These are phyloP conservation scores for Blastomussa wellsi DNA, from an alignment of 92 coral and sea anemone species.

Conservation along the genomic window DNA sequence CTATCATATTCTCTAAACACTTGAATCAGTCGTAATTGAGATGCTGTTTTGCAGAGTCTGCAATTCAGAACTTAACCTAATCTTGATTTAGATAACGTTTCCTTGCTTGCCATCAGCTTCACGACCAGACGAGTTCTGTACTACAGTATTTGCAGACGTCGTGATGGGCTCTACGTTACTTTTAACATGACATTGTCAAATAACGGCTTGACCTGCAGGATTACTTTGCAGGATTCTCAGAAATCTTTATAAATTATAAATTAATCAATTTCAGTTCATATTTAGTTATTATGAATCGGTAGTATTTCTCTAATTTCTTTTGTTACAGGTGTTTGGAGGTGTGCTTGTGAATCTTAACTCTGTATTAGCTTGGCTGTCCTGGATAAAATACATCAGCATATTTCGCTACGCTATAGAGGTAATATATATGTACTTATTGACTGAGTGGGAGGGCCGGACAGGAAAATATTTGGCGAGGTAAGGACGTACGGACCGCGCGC, in stretches of 20 bases:
- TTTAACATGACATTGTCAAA: neutral
- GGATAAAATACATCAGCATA: slow-evolving; percentile 91
- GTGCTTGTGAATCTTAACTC: slow-evolving; percentile 85
- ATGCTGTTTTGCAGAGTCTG: neutral
- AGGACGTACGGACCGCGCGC: too few species aligned
- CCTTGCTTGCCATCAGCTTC: neutral
- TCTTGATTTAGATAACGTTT: neutral
- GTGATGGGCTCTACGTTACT: neutral
- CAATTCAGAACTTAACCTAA: neutral
- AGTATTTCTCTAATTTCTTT: neutral
- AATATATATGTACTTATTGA: neutral
- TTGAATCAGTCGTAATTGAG: neutral
- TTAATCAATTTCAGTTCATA: neutral
- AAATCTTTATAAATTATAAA: neutral
- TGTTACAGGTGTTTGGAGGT: slow-evolving; percentile 85
- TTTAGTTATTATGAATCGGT: neutral
- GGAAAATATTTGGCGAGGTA: too few species aligned
- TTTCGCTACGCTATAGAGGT: slow-evolving; percentile 93
- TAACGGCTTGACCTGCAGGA: neutral
- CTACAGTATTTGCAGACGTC: too few species aligned
- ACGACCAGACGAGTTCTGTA: too few species aligned
- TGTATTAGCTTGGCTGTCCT: slow-evolving; percentile 86
- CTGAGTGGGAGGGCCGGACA: too few species aligned
- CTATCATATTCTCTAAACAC: neutral
- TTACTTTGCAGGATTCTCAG: neutral